These are phyloP conservation scores for Scaptomyza polygonia DNA, from an alignment of 2,888 invertebrate genomes.

Conservation along the genomic window DNA sequence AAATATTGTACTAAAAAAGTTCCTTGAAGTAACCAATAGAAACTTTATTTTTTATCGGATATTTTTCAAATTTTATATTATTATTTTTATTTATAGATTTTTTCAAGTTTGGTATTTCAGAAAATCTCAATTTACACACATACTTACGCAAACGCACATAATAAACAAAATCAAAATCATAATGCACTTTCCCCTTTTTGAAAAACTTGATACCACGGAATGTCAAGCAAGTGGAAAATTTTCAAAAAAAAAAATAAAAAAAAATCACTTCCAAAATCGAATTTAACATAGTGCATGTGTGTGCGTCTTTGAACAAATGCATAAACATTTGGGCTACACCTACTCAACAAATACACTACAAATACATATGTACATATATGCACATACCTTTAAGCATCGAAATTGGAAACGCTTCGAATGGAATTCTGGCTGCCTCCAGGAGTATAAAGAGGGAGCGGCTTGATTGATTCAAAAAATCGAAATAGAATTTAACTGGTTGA, in stretches of 20 bases:
- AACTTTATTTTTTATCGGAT: no score
- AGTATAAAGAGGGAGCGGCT: constrained; percentile 90
- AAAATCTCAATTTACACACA: constrained; percentile 5
- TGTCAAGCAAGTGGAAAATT: constrained; percentile 68
- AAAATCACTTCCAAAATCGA: constrained; percentile 28
- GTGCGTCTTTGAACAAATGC: constrained; percentile 3
- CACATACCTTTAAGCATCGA: constrained; percentile 88
- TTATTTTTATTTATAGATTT: no score
- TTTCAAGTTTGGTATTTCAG: no score
- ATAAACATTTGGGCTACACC: constrained; percentile 52
- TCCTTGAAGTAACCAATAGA: no score
- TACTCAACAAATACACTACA: no score
- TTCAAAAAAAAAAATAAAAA: constrained; percentile 13
- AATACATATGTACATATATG: neutral
- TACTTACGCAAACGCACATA: neutral
- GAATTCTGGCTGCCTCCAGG: constrained; percentile 88
- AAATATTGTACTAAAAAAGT: no score
- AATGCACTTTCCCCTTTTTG: constrained; percentile 47
- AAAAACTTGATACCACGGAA: constrained; percentile 45
- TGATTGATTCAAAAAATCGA: constrained; percentile 91
- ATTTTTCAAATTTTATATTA: no score
- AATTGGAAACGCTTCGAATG: constrained; percentile 87
- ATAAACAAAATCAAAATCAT: neutral
- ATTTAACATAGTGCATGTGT: constrained; percentile 36
- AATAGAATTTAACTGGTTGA: constrained; percentile 87